Conservation (phyloP, 2,797 vertebrate genomes). For the Meda fulgida region DNA sequence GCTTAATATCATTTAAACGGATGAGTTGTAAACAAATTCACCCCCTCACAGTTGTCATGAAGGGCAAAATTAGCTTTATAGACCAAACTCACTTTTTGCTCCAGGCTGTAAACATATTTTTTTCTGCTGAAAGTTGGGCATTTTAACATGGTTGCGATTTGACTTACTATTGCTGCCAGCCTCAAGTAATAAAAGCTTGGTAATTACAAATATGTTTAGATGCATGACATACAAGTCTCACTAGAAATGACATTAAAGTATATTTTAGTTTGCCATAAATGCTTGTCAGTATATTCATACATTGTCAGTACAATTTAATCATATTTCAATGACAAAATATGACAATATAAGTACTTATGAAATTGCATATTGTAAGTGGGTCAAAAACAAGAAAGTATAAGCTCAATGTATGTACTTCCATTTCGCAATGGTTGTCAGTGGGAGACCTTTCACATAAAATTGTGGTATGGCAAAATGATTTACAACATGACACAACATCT, state of each 20-base stretch:
- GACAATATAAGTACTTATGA: background rate
- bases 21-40: too few species aligned
- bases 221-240: background rate
- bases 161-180: too few species aligned
- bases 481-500: background rate
- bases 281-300: background rate
- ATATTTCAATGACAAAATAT: background rate
- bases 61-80: too few species aligned
- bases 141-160: too few species aligned
- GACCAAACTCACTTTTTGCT: too few species aligned
- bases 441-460: background rate
- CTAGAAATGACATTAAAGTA: background rate
- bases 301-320: too few species aligned
- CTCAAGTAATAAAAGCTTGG: too few species aligned
- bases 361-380: background rate
- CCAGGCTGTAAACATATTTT: too few species aligned
- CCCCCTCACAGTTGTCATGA: too few species aligned
- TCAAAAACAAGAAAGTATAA: background rate
- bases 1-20: too few species aligned
- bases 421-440: background rate
- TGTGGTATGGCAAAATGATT: background rate
- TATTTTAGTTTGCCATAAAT: background rate
- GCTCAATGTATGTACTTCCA: background rate
- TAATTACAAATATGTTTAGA: background rate
- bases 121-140: too few species aligned